Base-by-base conservation (phyloP, 2,888 invertebrate species). In the Callyntrura guangdongensis region DNA sequence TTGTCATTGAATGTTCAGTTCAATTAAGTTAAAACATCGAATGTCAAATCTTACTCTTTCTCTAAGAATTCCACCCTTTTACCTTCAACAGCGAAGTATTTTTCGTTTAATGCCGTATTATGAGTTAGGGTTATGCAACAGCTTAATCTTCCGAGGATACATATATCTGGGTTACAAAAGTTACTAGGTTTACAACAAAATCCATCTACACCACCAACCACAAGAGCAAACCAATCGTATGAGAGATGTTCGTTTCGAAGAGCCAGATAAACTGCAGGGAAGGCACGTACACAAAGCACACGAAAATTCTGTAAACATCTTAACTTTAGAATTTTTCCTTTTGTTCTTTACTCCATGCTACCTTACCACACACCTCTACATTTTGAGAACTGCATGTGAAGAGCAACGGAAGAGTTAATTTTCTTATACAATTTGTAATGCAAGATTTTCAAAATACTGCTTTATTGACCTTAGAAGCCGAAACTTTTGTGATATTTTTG, bases 251-350 rank as follows among this genome's bases (percentile, higher is more conserved):
- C 36, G 36, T 64, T 22, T 25, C 8, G 69, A 69, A 12, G 25
- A 82, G 61, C 36, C 49, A 53, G 22, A 56, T 45, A 45, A 82
- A 82, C 82, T 61, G 3, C 45, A 1, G 61, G 20, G 45, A 36
- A 82, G 82, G 82, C 82, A 82, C 82, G 82, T 82, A 82, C 82
- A 47, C 8, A 20, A 20, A 45, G 82, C 61, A 82, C 82, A 47
- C n/a, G 12, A 20, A 45, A 61, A 12, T 20, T 64, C 61, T 14
- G 59, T 64, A 82, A 82, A 64, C 77, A 77, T 77, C 59, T n/a
- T n/a, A 25, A 14, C 67, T 49, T 14, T 77, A 12, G 79, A 79
- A 27, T 79, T 27, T 14, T 27, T 59, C 17, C 5, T 59, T 59
- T 59, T 59, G n/a, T 53, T n/a, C n/a, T 53, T 53, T 53, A 53